Conservation (phyloP, 2,888 invertebrate species). For the Parasteatoda lunata region DNA sequence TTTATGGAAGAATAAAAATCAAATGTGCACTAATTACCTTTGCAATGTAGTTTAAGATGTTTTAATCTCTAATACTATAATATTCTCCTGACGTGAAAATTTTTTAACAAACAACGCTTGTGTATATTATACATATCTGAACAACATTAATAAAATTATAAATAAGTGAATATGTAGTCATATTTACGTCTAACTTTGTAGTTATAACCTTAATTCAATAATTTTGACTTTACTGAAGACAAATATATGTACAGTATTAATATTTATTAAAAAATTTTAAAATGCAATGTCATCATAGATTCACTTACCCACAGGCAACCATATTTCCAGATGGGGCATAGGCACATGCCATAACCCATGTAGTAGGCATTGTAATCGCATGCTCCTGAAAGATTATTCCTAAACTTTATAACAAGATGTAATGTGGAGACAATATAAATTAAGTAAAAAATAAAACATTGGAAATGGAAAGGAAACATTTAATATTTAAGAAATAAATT, state of each 20-base stretch:
- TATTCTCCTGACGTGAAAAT: no score
- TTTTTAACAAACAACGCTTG: no score
- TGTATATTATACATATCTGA: no score
- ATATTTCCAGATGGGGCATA: constrained; percentile 94
- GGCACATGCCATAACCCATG: constrained; percentile 98
- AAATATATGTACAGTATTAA: constrained; percentile 52
- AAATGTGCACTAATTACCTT: no score
- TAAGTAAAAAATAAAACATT: constrained; percentile 6
- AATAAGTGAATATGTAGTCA: no score
- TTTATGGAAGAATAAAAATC: no score
- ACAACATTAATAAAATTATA: no score
- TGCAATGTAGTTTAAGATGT: no score
- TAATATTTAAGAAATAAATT: neutral
- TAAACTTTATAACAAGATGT: neutral
- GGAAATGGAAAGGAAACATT: neutral
- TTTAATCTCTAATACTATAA: no score
- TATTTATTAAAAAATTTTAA: neutral
- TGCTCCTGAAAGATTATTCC: constrained; percentile 80
- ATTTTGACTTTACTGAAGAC: neutral
- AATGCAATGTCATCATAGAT: no score
- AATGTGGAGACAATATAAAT: neutral
- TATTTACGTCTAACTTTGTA: no score
- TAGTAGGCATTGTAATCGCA: constrained; percentile 96
- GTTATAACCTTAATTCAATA: neutral
- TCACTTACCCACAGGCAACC: constrained; percentile 91